These are phyloP conservation scores for Agraylea sexmaculata DNA, from an alignment of 1,140 invertebrate genomes.

Conservation along the genomic window DNA sequence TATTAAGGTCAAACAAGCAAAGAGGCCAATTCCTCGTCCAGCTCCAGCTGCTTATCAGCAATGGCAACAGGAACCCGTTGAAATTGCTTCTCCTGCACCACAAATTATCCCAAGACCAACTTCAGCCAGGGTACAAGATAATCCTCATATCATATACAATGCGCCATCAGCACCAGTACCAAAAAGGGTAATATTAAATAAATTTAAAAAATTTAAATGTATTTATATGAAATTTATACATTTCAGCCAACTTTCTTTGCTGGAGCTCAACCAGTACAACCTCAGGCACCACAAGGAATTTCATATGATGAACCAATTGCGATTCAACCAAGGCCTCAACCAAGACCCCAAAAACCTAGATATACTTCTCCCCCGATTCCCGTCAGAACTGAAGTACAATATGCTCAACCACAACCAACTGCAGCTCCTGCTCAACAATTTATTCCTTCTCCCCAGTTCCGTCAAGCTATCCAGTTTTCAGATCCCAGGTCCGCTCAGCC, in stretches of 20 bases:
- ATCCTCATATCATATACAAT: constrained; percentile 14
- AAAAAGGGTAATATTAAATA: constrained; percentile 11
- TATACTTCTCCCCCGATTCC: constrained; percentile 22
- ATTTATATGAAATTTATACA: neutral
- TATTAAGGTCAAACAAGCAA: neutral
- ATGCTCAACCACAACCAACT: constrained; percentile 4
- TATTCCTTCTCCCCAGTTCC: constrained; percentile 12
- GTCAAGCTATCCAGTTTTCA: constrained; percentile 13
- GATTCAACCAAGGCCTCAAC: constrained; percentile 35
- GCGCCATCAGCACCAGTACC: constrained; percentile 9
- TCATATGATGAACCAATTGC: constrained; percentile 34
- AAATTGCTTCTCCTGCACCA: constrained; percentile 16
- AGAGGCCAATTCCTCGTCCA: constrained; percentile 16
- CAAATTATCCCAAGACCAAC: constrained; percentile 22
- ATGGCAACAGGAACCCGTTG: constrained; percentile 5
- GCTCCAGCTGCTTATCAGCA: constrained; percentile 12
- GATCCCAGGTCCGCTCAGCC: constrained; percentile 11
- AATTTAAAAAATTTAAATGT: neutral
- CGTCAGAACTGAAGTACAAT: constrained; percentile 27
- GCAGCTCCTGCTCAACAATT: constrained; percentile 6
- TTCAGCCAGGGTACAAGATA: constrained; percentile 17
- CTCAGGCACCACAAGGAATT: constrained; percentile 24
- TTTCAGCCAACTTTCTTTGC: constrained; percentile 20
- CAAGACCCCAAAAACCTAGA: constrained; percentile 25
- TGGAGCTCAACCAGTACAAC: constrained; percentile 23